Base-by-base conservation (phyloP, 2,797 vertebrate genomes). In the Megalops cyprinoides region DNA sequence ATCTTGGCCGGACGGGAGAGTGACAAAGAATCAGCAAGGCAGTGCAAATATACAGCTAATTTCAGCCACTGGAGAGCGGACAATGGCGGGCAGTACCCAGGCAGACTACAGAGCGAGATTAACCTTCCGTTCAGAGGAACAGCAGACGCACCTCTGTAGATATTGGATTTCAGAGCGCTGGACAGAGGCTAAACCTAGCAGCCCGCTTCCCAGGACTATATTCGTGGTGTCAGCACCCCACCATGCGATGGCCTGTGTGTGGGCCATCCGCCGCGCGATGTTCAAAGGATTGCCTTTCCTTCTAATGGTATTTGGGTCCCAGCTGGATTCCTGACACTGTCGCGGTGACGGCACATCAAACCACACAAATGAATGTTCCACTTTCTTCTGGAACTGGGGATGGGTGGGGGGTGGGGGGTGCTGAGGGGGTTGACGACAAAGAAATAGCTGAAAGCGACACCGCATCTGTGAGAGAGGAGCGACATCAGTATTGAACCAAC, bases 221-320 rank as follows among this genome's bases (percentile, higher is more conserved):
- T 89, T 87, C 84, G 85, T 89, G 81, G 86, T 87, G 84, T 90
- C 87, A 91, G 87, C 80, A 79, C 80, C 87, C 82, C 84, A 86
- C 85, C 81, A 93, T 86, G 78, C 84, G 88, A 89, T 84, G 91
- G 80, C 79, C 85, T 73, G 79, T 74, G 73, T 85, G 82, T 79
- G n/a, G n/a, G n/a, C n/a, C n/a, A n/a, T n/a, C n/a, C n/a, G n/a
- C 53, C 81, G 76, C 79, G 31, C 39, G 15, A 81, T 73, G 48
- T 87, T 90, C 87, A 91, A 91, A 88, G 81, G 74, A 91, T 88
- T 83, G 78, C 83, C 87, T 89, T 88, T 89, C 84, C 85, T 85
- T 89, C 73, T 89, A 91, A 92, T 90, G 77, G 84, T 85, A 82
- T 90, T 90, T 87, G 85, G 89, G 83, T 87, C 88, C 85, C 86